Base-by-base conservation (phyloP, 2,113 vertebrate genomes). In the Mesembrinibis cayennensis region DNA sequence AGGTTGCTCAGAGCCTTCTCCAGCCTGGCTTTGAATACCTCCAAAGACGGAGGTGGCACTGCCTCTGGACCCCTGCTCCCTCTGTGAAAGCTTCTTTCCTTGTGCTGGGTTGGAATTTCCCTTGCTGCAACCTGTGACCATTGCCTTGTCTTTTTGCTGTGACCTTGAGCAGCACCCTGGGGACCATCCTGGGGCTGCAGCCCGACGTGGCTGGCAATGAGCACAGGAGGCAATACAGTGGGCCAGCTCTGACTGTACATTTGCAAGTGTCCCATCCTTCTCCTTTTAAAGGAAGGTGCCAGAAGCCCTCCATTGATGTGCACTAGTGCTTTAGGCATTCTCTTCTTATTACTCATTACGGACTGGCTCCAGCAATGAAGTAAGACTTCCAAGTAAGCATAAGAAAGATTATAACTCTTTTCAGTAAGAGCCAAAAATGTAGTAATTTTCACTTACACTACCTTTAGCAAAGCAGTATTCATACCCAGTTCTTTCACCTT, bases 141-240 rank as follows among this genome's bases (percentile, higher is more conserved):
- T 56, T 55, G 59, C 30, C 16, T 89, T 1, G 0, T 71, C 9
- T 18, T 52, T 83, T 45, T 4, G 1, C 18, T 27, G 56, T 80
- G 59, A 49, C 50, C 16, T 19, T 7, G 8, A 89, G 67, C 16
- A 78, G 36, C 21, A 40, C 32, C 2, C 45, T 53, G 34, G 4
- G 17, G 29, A 23, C 40, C 40, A 45, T 12, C 13, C 74, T 40
- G 23, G 45, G 29, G 17, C 47, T 85, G 79, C 63, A 82, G 63
- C 34, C 25, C 0, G 0, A 6, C 1, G 11, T 26, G 70, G 29
- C 52, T 80, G 71, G 66, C 21, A 42, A 12, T 15, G 20, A 59
- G 12, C 55, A 61, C 26, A 38, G 56, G n/a, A 49, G n/a, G 32
- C 32, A 63, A 22, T 3, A 14, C n/a, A 21, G n/a, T 17, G 25